Base-by-base conservation (phyloP, 2,888 invertebrate species). In the Leptogaster cylindrica region DNA sequence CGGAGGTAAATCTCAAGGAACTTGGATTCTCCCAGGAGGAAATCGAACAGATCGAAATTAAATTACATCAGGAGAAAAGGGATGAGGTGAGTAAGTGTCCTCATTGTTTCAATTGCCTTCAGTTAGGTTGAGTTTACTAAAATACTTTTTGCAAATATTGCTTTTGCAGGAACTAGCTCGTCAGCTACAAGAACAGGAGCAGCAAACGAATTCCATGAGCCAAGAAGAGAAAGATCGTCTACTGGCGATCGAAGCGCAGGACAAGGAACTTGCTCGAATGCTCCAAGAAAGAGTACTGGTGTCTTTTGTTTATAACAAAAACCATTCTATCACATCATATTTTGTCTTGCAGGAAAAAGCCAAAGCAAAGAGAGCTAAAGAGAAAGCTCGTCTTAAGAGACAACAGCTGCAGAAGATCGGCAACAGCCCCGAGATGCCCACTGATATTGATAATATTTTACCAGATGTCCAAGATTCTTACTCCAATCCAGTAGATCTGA, bases 241-340 rank as follows among this genome's bases (percentile, higher is more conserved):
- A 74, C 76, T 90, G 70, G 91, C 91, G 1, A 89, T 91, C 73
- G 91, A 92, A 80, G 90, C 89, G 1, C 91, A 91, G 77, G 91
- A 92, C 75, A 87, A 89, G 70, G 91, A 91, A 77, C 77, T 91
- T 55, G 91, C 91, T 1, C 86, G 87, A 77, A 85, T 91, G 82
- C 78, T 92, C 48, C 91, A 91, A 77, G 91, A 91, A 76, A 82
- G 87, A 73, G 79, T 79, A 68, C 71, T 70, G 71, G 31, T 39
- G 23, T 31, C 67, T 20, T 67, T 39, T 31, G 20, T 39, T n/a
- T n/a, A n/a, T n/a, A n/a, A n/a, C n/a, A n/a, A 1, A 51, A 23
- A 50, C 2, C 41, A 55, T n/a, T 27, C 14, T 31, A 39, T 8
- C 31, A 18, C 25, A 27, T 16, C 61, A n/a, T 41, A n/a, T 41